Evolutionary conservation across 2,113 vertebrate species (phyloP).

Genomic region (Tetrao urogallus): DNA sequence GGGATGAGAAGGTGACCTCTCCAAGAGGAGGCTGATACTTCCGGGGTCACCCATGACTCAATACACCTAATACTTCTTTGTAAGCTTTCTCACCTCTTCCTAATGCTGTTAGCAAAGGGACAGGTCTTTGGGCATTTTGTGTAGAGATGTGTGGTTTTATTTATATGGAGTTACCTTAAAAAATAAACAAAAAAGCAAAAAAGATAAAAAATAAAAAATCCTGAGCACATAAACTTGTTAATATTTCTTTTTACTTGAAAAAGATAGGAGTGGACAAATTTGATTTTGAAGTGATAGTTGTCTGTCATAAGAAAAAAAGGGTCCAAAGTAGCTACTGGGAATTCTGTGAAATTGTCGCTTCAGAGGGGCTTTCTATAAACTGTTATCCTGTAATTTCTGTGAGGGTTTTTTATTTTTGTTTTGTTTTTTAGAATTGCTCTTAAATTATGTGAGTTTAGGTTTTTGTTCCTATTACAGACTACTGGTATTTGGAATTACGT

Average conservation of each 20-base stretch:
- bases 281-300: neutral
- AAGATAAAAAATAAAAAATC: neutral
- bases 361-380: neutral
- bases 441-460: neutral
- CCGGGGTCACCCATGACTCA: neutral
- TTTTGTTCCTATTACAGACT: neutral
- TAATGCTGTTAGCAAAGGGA: neutral
- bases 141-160: neutral
- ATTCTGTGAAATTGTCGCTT: neutral
- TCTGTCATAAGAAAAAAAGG: neutral
- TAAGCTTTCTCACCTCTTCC: neutral
- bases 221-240: neutral
- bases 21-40: neutral
- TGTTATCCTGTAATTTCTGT: neutral
- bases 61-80: neutral
- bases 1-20: neutral
- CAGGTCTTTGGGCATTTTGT: neutral
- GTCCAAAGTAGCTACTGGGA: neutral
- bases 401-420: neutral
- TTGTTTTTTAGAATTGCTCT: neutral
- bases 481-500: neutral
- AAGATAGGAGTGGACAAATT: neutral
- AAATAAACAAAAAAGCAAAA: neutral
- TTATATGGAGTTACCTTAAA: neutral
- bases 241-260: neutral